Evolutionary conservation across 1,140 invertebrate genomes (phyloP).

Genomic region (Pissodes strobi): DNA sequence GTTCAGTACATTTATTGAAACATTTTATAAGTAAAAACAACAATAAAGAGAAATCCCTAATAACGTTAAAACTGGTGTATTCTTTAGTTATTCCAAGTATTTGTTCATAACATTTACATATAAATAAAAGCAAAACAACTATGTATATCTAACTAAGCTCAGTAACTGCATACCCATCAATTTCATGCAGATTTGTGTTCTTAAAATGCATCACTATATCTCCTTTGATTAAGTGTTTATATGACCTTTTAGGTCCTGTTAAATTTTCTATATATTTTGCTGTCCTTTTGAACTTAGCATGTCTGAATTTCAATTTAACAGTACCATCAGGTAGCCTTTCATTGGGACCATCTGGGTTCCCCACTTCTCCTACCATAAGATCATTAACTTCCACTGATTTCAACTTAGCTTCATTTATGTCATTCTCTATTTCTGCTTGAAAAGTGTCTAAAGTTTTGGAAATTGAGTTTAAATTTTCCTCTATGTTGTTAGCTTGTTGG

Average conservation of each 20-base stretch:
- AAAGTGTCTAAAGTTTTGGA: conserved; percentile 43
- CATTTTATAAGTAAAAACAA: no score
- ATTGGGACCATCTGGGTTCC: conserved; percentile 41
- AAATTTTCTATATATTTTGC: conserved; percentile 32
- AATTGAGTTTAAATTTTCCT: conserved; percentile 44
- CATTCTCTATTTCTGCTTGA: conserved; percentile 51
- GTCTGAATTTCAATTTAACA: conserved; percentile 44
- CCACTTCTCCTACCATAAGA: conserved; percentile 43
- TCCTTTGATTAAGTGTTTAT: conserved; percentile 49
- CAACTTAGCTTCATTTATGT: conserved; percentile 50
- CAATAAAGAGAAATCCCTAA: no score
- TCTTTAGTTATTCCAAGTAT: no score
- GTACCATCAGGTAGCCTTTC: conserved; percentile 40
- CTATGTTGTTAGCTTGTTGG: conserved; percentile 35
- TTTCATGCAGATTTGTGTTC: conserved; percentile 48
- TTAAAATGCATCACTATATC: conserved; percentile 49
- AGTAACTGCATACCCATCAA: conserved; percentile 44
- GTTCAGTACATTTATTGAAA: no score
- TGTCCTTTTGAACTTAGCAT: conserved; percentile 42
- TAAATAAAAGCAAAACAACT: no score
- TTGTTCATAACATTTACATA: no score
- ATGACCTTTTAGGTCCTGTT: conserved; percentile 41
- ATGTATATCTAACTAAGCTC: no score
- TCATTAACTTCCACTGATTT: conserved; percentile 30
- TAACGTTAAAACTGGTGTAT: no score